Evolutionary conservation across 2,797 vertebrate genomes (phyloP).

Genomic region (Morus bassanus): DNA sequence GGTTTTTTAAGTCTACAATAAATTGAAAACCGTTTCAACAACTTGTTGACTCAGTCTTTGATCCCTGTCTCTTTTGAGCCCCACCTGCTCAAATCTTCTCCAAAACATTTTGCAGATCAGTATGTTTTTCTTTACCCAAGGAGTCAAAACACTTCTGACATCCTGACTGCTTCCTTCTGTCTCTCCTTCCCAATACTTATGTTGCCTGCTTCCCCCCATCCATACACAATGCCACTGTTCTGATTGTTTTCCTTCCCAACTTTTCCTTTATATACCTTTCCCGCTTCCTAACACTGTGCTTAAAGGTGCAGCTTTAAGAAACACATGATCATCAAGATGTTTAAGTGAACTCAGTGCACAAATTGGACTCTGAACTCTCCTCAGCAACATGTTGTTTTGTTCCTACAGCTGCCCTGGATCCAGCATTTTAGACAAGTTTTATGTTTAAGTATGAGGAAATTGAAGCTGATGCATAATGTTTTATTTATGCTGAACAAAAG

Average conservation of each 20-base stretch:
- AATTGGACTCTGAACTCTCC: background rate
- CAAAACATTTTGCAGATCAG: background rate
- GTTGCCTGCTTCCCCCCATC: background rate
- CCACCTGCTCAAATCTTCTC: background rate
- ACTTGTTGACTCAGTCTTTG: background rate
- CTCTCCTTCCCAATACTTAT: background rate
- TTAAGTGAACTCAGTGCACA: background rate
- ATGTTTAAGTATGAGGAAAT: background rate
- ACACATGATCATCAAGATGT: background rate
- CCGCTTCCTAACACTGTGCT: background rate
- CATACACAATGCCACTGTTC: background rate
- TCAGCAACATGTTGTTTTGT: background rate
- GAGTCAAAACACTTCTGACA: background rate
- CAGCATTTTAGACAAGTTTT: background rate
- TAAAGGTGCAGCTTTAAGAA: background rate
- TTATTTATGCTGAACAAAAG: background rate
- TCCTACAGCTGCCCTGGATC: background rate
- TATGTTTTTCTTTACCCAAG: background rate
- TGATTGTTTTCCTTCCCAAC: background rate
- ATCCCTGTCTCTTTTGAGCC: background rate
- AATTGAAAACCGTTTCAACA: background rate
- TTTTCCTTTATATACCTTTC: background rate
- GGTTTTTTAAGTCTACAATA: background rate
- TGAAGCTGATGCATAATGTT: background rate
- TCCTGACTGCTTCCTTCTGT: background rate